A percentile compares a stretch with the other conserved stretches of the same genome.
Conservation (phyloP, 1,140 invertebrate species). For the Cherax quadricarinatus region DNA sequence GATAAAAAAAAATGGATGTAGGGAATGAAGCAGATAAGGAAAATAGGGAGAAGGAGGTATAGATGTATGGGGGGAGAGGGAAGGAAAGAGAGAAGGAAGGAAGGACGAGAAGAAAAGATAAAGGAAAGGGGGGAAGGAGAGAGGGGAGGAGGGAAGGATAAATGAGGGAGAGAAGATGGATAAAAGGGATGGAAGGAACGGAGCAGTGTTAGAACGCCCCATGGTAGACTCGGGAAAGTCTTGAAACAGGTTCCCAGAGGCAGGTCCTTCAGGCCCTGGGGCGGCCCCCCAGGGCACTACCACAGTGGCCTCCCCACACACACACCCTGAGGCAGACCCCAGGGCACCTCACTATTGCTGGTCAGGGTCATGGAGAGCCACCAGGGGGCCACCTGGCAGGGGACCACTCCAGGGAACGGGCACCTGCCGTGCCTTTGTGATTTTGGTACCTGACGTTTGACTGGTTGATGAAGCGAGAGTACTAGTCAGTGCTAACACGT, state of each 20-base stretch:
- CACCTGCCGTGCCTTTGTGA: background rate
- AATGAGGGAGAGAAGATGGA: background rate
- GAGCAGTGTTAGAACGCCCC: background rate
- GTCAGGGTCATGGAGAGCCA: background rate
- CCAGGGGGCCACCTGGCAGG: background rate
- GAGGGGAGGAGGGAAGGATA: background rate
- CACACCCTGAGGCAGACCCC: background rate
- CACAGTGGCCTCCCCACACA: background rate
- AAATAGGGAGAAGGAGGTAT: background rate
- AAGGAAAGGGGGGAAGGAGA: background rate
- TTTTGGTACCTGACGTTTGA: background rate
- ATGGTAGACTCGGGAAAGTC: background rate
- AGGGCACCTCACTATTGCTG: background rate
- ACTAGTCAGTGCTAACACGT: too few species aligned
- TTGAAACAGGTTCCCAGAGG: background rate
- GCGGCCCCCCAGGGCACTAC: background rate
- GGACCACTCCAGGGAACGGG: background rate
- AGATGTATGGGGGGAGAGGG: too few species aligned
- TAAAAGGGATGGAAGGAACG: background rate
- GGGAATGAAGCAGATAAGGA: background rate
- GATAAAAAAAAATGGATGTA: slow-evolving; percentile 4
- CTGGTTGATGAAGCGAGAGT: too few species aligned
- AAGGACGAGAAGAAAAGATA: background rate
- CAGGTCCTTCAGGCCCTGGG: background rate
- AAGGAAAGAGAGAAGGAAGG: background rate